A percentile compares a stretch with the other conserved stretches of the same genome.
Evolutionary conservation across 2,797 vertebrate genomes (phyloP).

Genomic region (Siniperca scherzeri): DNA sequence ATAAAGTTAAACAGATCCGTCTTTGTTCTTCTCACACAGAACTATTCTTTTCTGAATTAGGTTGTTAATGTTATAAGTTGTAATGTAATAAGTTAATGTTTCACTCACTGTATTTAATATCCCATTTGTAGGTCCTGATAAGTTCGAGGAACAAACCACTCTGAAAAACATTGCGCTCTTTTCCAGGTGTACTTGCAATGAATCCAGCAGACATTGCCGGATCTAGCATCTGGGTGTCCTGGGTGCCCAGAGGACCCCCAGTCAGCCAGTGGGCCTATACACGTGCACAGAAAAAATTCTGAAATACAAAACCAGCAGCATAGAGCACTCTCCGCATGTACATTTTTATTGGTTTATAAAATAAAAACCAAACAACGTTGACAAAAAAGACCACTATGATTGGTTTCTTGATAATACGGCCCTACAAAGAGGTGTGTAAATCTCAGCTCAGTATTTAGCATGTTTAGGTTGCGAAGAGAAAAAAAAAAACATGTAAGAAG

Average conservation of each 20-base stretch:
- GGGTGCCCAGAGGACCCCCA: background rate
- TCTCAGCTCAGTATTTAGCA: background rate
- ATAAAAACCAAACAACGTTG: background rate
- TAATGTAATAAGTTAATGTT: background rate
- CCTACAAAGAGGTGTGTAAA: background rate
- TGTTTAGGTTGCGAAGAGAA: background rate
- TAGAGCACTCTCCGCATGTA: background rate
- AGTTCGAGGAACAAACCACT: background rate
- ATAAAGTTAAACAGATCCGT: background rate
- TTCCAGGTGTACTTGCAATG: constrained; percentile 2
- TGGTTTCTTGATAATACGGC: background rate
- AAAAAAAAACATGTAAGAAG: background rate
- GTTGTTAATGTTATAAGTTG: too few species aligned
- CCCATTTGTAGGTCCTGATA: background rate
- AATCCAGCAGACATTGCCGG: background rate
- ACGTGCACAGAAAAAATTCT: background rate
- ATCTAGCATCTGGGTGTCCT: constrained; percentile 10
- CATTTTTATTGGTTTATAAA: background rate
- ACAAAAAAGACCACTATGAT: background rate
- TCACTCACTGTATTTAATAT: background rate
- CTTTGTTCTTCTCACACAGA: background rate
- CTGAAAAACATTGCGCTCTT: background rate
- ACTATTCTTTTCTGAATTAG: background rate
- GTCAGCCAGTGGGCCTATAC: background rate
- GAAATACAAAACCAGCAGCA: background rate